Percentiles rank a stretch among this genome's conserved stretches.
phyloP scores from a whole-genome alignment of 2,797 vertebrate genomes.

The Podargus strigoides region DNA sequence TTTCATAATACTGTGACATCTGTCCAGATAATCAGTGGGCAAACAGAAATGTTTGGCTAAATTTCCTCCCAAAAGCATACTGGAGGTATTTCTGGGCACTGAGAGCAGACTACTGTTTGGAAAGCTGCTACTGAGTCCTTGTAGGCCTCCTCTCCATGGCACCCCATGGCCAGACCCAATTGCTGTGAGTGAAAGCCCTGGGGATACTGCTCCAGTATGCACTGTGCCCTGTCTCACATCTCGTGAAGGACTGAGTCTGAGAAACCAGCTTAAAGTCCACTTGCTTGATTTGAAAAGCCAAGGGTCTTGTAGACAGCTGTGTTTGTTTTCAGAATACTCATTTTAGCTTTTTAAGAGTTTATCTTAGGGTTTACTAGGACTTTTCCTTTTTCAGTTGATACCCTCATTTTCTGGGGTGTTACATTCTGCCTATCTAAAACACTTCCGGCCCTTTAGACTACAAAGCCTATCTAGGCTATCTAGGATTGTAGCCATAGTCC shows the following conservation, averaged over 20 bases:
- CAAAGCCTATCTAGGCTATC: no score
- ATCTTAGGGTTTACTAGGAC: not conserved
- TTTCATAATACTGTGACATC: not conserved
- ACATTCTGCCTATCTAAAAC: not conserved
- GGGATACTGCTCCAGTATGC: not conserved
- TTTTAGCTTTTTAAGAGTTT: fast-evolving
- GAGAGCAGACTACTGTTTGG: not conserved
- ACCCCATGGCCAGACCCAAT: not conserved
- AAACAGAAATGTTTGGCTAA: not conserved
- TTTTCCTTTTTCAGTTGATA: not conserved
- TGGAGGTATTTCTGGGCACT: not conserved
- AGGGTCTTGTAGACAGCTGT: not conserved
- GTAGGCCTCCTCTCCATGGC: not conserved
- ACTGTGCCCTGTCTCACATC: fast-evolving
- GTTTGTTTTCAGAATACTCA: not conserved
- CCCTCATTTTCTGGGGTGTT: not conserved
- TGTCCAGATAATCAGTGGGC: not conserved
- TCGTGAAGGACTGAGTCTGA: not conserved
- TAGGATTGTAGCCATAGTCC: not conserved
- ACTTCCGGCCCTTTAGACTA: not conserved
- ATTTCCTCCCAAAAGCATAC: not conserved
- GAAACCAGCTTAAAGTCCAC: not conserved
- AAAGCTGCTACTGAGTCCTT: not conserved
- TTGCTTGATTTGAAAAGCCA: not conserved
- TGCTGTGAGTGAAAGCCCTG: not conserved